Evolutionary conservation across 2,888 invertebrate species (phyloP), one percentile per base, ranked within the genome.

Genomic region (Hirtodrosophila alboralis): DNA sequence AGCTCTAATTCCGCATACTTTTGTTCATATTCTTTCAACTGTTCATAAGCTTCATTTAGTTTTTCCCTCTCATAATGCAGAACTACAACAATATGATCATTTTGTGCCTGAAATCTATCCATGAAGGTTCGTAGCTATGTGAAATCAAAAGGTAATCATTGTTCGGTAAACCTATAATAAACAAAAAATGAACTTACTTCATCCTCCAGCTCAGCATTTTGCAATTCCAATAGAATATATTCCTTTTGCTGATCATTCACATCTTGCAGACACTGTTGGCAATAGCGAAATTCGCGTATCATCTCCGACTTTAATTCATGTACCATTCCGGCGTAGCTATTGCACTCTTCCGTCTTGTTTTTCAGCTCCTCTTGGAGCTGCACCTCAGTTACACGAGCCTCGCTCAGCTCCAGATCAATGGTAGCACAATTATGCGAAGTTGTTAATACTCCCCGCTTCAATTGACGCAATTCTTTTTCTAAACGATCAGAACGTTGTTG

Each of bases 241-340:
- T 41, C 18, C 5, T 48, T 47, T 37, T 75, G 76, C 10, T 72
- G 49, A 0, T 65, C 10, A 9, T 69, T 70, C 33, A 69, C 41
- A 14, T 52, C 43, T 1, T 23, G 23, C 5, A 58, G 52, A 10
- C 57, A 54, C 28, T 47, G 58, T 33, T 57, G 61, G 30, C 27
- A 3, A 0, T 59, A n/a, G n/a, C n/a, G n/a, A n/a, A n/a, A 3
- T 13, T 69, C 69, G 0, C 47, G 68, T 9, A 75, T 75, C 59
- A 72, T 44, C 6, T 72, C 61, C 1, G 4, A 14, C 30, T 2
- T 36, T 54, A 2, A 38, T 56, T 4, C 8, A 3, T 21, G 12
- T 1, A 72, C 18, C 33, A 68, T 1, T 1, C 65, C 72, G 4
- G 23, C 23, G 10, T 38, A 26, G 14, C 59, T 48, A 3, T 53